A percentile compares a stretch with the other conserved stretches of the same genome.
Conservation (phyloP, 2,797 vertebrate species). For the Chaunax sp. region DNA sequence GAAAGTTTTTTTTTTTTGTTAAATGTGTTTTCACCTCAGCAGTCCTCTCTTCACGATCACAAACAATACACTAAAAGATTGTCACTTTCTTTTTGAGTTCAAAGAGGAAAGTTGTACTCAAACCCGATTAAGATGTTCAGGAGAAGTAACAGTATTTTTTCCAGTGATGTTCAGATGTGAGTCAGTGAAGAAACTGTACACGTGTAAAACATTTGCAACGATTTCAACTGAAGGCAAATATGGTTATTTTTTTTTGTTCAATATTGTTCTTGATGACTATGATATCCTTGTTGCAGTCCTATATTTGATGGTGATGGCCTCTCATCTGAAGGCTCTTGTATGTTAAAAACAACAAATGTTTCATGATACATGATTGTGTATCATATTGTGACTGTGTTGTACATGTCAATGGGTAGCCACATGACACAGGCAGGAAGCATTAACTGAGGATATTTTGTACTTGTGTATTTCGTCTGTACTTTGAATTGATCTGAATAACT, state of each 20-base stretch:
- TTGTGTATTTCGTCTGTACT: conserved; percentile 75
- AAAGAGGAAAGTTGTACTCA: conserved; percentile 27
- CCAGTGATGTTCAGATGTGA: conserved; percentile 72
- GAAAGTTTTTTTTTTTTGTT: conserved; percentile 30
- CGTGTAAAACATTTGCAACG: conserved; percentile 67
- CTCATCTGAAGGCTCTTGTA: conserved; percentile 67
- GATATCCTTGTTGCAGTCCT: conserved; percentile 71
- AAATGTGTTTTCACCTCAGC: conserved; percentile 34
- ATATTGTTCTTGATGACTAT: conserved; percentile 77
- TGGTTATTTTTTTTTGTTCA: conserved; percentile 59
- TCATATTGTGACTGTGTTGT: conserved; percentile 88
- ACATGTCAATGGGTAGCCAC: conserved; percentile 85
- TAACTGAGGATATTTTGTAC: conserved; percentile 79
- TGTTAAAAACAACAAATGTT: conserved; percentile 76
- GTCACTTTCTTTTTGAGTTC: conserved; percentile 41
- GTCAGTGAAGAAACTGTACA: conserved; percentile 70
- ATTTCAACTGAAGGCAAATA: conserved; percentile 62
- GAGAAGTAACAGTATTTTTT: conserved; percentile 53
- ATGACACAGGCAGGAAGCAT: conserved; percentile 74
- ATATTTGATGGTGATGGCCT: conserved; percentile 77
- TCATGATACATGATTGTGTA: conserved; percentile 79
- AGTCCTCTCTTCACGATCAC: conserved; percentile 43
- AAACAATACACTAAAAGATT: conserved; percentile 39
- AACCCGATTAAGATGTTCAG: conserved; percentile 19
- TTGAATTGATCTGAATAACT: conserved; percentile 62